Evolutionary conservation across 2,113 vertebrate genomes (phyloP), one percentile per base, ranked within the genome.

Genomic region (Thunnus maccoyii): DNA sequence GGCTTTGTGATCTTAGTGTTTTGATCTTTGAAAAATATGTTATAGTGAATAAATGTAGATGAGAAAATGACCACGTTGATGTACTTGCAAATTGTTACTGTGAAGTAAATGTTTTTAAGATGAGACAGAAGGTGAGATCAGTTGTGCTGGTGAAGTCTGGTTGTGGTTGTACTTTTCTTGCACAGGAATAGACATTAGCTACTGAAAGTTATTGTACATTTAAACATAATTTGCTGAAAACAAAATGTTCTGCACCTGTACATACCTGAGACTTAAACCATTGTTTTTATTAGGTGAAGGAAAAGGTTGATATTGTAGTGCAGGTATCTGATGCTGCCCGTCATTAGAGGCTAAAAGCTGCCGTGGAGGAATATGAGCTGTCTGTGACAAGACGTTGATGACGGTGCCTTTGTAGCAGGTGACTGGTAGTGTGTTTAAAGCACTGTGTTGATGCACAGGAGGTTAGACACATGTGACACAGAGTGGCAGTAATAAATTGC

Each of bases 1-100:
- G 51, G n/a, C 56, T 78, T 64, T 60, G 60, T 82, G 72, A 65
- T 83, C 65, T 71, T 30, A 52, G 46, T 25, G 57, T 76, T 77
- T 25, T 83, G 63, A 72, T 75, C 30, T 81, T 70, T 84, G 22
- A 63, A 16, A 30, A 48, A 17, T 36, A 41, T 17, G 77, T 55
- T 58, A 30, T 70, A 8, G 50, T 69, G 32, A 63, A 62, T 44
- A 11, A n/a, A 62, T 51, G 57, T 0, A 57, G 9, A 61, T 20
- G 6, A 11, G 17, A 22, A n/a, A 57, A 20, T 30, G 50, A 20
- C 3, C 22, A 48, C 11, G 3, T 25, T 67, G 10, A 30, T 22
- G 22, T 60, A 17, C 25, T 3, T 63, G 47, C 11, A 50, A 48
- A 36, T 36, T 68, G 0, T 54, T 63, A 14, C 48, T 54, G 3